Conservation (phyloP, 2,888 invertebrate genomes). For the Melolontha melolontha region DNA sequence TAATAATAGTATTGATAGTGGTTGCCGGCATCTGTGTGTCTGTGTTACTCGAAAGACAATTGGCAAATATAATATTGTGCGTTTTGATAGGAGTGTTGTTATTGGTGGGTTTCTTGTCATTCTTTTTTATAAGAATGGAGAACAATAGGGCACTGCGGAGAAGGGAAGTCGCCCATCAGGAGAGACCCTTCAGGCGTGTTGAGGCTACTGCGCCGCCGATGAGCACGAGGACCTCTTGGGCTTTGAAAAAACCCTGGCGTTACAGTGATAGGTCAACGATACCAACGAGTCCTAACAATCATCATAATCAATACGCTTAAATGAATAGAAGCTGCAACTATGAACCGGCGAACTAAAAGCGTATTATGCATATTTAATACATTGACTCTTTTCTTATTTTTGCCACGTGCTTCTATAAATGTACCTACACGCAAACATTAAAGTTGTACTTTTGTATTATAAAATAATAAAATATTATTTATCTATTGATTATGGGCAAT, state of each 20-base stretch:
- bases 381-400: background rate
- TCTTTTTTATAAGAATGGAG: conserved; percentile 53
- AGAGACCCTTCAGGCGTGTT: conserved; percentile 46
- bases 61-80: conserved; percentile 52
- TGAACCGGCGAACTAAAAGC: background rate
- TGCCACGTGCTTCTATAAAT: conserved; percentile 1
- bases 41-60: conserved; percentile 48
- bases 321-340: background rate
- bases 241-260: conserved; percentile 50
- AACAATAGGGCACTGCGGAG: conserved; percentile 50
- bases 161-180: conserved; percentile 52
- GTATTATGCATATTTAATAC: too few relatives aligned
- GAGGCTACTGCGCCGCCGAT: conserved; percentile 50
- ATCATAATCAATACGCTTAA: conserved; percentile 31
- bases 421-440: background rate
- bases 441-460: conserved; percentile 12
- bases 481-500: too few relatives aligned
- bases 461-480: background rate
- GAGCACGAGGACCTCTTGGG: conserved; percentile 51
- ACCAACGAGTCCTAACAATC: conserved; percentile 36
- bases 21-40: conserved; percentile 52
- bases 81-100: conserved; percentile 51
- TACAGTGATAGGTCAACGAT: conserved; percentile 46
- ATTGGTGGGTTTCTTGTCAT: conserved; percentile 51
- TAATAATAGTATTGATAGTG: conserved; percentile 52